Conservation (phyloP, 1,140 invertebrate species). For the Tenebrio molitor region DNA sequence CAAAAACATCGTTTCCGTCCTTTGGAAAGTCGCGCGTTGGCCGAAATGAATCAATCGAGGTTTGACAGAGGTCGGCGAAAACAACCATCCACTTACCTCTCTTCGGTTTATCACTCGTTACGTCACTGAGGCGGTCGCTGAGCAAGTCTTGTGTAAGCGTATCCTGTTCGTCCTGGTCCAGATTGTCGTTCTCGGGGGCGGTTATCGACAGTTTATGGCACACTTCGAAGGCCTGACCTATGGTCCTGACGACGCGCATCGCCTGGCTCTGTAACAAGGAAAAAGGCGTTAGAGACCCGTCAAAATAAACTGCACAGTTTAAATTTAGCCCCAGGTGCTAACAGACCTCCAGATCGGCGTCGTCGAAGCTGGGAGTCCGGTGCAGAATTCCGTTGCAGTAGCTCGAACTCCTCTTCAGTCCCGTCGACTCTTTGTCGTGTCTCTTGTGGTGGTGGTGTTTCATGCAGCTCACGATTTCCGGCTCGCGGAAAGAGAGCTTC, state of each 20-base stretch:
- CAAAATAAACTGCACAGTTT: neutral
- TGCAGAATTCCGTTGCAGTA: conserved; percentile 51
- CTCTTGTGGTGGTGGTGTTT: conserved; percentile 1
- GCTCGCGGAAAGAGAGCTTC: conserved; percentile 88
- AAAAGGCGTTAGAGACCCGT: conserved; percentile 36
- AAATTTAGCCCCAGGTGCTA: conserved; percentile 19
- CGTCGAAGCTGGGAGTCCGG: conserved; percentile 57
- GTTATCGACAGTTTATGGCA: conserved; percentile 91
- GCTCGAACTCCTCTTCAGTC: conserved; percentile 57
- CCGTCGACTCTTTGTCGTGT: conserved; percentile 9
- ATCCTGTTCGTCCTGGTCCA: conserved; percentile 75
- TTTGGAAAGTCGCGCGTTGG: conserved; percentile 15
- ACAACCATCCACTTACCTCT: conserved; percentile 68
- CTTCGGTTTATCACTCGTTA: conserved; percentile 70
- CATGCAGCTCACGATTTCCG: conserved; percentile 71
- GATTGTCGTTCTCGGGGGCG: conserved; percentile 68
- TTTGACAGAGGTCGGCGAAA: neutral
- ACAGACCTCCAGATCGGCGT: conserved; percentile 63
- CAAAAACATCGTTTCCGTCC: conserved; percentile 20
- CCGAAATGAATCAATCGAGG: conserved; percentile 9
- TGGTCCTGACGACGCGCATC: conserved; percentile 96
- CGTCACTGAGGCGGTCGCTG: conserved; percentile 70
- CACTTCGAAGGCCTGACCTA: conserved; percentile 99
- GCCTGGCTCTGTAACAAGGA: conserved; percentile 90
- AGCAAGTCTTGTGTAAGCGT: conserved; percentile 72